Percentiles rank a stretch among this genome's conserved stretches.
phyloP scores from a whole-genome alignment of 2,888 invertebrate species.

The Polia nebulosa region DNA sequence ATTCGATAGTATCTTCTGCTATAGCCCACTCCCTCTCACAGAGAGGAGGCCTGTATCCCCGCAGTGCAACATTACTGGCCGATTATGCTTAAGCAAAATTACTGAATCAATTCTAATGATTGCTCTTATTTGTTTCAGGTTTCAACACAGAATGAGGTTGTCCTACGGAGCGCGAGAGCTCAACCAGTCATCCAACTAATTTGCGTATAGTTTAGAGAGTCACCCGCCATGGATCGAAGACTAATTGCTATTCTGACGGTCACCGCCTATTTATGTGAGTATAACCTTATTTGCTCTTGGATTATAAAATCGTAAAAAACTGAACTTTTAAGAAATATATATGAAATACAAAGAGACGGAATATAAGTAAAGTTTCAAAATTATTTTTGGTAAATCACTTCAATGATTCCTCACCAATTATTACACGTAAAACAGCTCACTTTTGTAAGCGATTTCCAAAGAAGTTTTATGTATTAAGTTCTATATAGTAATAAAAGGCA shows the following conservation, averaged over 20 bases:
- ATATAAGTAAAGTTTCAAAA: background rate
- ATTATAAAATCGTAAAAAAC: no score
- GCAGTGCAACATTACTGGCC: no score
- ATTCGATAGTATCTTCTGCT: background rate
- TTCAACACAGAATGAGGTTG: slow-evolving; percentile 62
- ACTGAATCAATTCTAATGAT: background rate
- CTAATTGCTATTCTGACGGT: slow-evolving; percentile 78
- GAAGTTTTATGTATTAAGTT: slow-evolving; percentile 18
- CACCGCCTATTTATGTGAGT: slow-evolving; percentile 83
- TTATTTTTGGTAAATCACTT: background rate
- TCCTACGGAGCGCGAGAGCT: slow-evolving; percentile 72
- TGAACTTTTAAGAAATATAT: no score
- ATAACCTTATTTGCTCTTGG: slow-evolving; percentile 21
- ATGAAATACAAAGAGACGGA: background rate
- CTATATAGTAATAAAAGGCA: slow-evolving; percentile 31
- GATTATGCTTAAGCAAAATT: background rate
- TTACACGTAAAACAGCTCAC: no score
- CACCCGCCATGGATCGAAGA: slow-evolving; percentile 79
- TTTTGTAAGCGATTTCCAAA: background rate
- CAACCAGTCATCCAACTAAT: slow-evolving; percentile 69
- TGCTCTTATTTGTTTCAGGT: slow-evolving; percentile 71
- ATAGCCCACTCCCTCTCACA: background rate
- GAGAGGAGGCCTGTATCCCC: background rate
- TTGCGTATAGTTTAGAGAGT: slow-evolving; percentile 47
- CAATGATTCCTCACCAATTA: background rate